A percentile compares a stretch with the other conserved stretches of the same genome.
Evolutionary conservation across 64 coral and sea anemone genomes (phyloP).

Genomic region (Anthopleura sola): DNA sequence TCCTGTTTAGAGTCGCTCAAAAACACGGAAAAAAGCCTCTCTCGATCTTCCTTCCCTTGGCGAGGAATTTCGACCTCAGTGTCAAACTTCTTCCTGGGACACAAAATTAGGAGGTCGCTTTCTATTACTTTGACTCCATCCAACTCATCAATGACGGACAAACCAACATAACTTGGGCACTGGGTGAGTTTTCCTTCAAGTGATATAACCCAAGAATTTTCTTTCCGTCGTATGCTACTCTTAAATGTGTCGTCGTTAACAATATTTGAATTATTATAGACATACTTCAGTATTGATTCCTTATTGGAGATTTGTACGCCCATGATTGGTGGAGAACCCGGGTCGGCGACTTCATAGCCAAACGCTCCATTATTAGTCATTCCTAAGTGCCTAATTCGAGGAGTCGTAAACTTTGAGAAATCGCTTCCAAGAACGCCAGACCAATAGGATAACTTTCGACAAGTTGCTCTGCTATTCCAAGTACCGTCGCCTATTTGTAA

Average conservation of each 20-base stretch:
- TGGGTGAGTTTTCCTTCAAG: constrained; percentile 32
- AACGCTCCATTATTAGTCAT: constrained; percentile 16
- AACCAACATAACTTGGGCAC: constrained; percentile 53
- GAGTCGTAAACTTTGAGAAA: constrained; percentile 18
- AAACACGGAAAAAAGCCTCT: constrained; percentile 60
- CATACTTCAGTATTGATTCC: constrained; percentile 45
- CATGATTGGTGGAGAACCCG: constrained; percentile 30
- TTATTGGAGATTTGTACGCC: constrained; percentile 35
- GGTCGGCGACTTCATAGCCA: constrained; percentile 33
- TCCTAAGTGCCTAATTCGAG: constrained; percentile 1
- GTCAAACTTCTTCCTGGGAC: constrained; percentile 40
- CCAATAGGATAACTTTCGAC: constrained; percentile 52
- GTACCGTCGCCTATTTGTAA: constrained; percentile 30
- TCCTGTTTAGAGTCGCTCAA: constrained; percentile 34
- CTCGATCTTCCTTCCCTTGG: constrained; percentile 32
- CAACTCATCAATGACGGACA: constrained; percentile 65
- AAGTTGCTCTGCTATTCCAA: constrained; percentile 52
- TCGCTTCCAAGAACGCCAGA: constrained; percentile 19
- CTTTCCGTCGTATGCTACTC: constrained; percentile 31
- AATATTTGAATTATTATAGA: constrained; percentile 34
- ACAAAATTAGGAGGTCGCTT: constrained; percentile 61
- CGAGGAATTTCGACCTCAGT: constrained; percentile 55
- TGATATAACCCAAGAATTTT: constrained; percentile 34
- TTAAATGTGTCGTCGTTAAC: constrained; percentile 58
- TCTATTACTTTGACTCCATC: constrained; percentile 52